phyloP scores from a whole-genome alignment of 1,140 invertebrate species.

The Achroia grisella region DNA sequence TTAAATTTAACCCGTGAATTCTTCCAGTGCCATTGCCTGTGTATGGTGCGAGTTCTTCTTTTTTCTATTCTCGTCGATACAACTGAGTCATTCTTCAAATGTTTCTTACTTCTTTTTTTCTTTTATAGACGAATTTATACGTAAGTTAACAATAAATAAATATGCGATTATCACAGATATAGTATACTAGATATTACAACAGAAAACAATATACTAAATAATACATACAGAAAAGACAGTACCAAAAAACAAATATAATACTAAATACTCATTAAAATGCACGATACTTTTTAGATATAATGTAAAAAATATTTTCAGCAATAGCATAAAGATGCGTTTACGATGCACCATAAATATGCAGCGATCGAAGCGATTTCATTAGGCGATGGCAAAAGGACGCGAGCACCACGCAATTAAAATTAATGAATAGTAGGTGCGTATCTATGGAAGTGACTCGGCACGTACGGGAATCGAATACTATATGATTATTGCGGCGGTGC shows the following conservation, averaged over 20 bases:
- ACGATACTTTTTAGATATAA: too few species aligned
- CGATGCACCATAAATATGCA: neutral
- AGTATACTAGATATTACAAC: too few species aligned
- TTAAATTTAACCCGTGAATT: conserved; percentile 66
- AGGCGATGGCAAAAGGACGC: conserved; percentile 41
- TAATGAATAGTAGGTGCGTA: conserved; percentile 52
- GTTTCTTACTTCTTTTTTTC: conserved; percentile 2
- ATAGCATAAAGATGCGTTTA: neutral
- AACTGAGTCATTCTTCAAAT: conserved; percentile 14
- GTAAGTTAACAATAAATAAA: too few species aligned
- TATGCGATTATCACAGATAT: too few species aligned
- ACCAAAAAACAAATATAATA: too few species aligned
- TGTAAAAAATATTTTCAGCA: neutral
- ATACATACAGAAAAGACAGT: too few species aligned
- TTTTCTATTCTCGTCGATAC: conserved; percentile 9
- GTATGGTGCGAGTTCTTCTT: conserved; percentile 45
- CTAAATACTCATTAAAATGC: too few species aligned
- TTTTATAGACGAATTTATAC: neutral
- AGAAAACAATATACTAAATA: too few species aligned
- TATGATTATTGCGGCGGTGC: conserved; percentile 6
- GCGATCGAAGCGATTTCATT: conserved; percentile 17
- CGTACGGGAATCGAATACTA: neutral
- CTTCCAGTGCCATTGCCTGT: conserved; percentile 73
- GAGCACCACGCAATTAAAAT: conserved; percentile 49
- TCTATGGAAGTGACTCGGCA: neutral